Percentiles rank a stretch among this genome's conserved stretches.
Evolutionary conservation across 2,888 invertebrate genomes (phyloP).

Genomic region (Mantis religiosa): DNA sequence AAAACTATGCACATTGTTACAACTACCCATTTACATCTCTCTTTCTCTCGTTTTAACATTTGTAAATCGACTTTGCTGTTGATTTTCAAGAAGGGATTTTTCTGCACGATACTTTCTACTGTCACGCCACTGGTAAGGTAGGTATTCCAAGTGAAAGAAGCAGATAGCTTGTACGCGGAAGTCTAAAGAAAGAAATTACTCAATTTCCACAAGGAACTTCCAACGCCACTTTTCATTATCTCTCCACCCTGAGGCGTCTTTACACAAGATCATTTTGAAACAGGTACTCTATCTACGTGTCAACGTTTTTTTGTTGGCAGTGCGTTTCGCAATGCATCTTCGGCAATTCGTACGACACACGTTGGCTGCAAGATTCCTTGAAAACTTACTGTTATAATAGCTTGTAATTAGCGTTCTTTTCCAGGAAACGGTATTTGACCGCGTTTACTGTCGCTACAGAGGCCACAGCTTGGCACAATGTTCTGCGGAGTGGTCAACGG

Average conservation of each 20-base stretch:
- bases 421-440: not conserved
- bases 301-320: not conserved
- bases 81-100: not conserved
- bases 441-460: not conserved
- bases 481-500: no score
- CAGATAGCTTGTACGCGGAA: not conserved
- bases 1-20: not conserved
- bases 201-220: not conserved
- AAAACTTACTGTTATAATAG: not conserved
- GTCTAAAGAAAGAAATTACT: not conserved
- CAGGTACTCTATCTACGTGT: not conserved
- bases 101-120: not conserved
- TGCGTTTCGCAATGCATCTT: not conserved
- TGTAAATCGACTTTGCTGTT: no score
- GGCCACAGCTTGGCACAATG: no score
- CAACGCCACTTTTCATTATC: not conserved
- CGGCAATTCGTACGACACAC: not conserved
- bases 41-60: no score
- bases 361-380: not conserved
- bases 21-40: not conserved
- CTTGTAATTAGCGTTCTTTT: not conserved
- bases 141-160: not conserved
- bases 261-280: slow-evolving; percentile 2
- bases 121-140: not conserved
- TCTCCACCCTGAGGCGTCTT: not conserved